Evolutionary conservation across 2,797 vertebrate genomes (phyloP), one percentile per base, ranked within the genome.

Genomic region (Valencia hispanica): DNA sequence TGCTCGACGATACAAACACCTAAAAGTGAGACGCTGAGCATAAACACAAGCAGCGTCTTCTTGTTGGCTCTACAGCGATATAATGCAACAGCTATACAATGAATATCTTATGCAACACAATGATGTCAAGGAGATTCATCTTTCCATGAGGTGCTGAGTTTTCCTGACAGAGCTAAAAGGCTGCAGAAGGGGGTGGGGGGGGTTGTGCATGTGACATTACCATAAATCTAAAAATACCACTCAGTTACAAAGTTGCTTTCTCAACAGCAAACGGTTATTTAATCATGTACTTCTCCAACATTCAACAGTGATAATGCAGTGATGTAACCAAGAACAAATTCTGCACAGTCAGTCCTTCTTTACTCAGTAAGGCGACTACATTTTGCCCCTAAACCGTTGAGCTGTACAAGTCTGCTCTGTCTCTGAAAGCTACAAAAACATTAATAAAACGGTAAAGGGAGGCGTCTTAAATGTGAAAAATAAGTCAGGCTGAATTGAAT

Each of bases 121-220:
- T n/a, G 48, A 20, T 25, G 69, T 51, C 39, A 43, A 43, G 39
- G 45, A 25, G 84, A 66, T 77, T 82, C 73, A 75, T 92, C 86
- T 71, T 32, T 61, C 47, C 43, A 18, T 39, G 11, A 53, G 88
- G 81, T 6, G 5, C 74, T 82, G 90, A 92, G 88, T 65, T 48
- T 47, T 85, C 78, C 74, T 74, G 89, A 92, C 89, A 85, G 75
- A 78, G 70, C 68, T 77, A 80, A n/a, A 82, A 85, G 86, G 82
- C 85, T 68, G 75, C 77, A 86, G 80, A 87, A 86, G 34, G 20
- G 11, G 20, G 69, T 1, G 72, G 20, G 20, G 74, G 71, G 12
- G 79, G 77, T 74, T 68, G n/a, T 0, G 70, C 74, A 66, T 53
- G 53, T 73, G 77, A 45, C 61, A 32, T 89, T 84, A 91, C 86